Evolutionary conservation across 1,140 invertebrate species (phyloP).

Genomic region (Bradynema listronoti): DNA sequence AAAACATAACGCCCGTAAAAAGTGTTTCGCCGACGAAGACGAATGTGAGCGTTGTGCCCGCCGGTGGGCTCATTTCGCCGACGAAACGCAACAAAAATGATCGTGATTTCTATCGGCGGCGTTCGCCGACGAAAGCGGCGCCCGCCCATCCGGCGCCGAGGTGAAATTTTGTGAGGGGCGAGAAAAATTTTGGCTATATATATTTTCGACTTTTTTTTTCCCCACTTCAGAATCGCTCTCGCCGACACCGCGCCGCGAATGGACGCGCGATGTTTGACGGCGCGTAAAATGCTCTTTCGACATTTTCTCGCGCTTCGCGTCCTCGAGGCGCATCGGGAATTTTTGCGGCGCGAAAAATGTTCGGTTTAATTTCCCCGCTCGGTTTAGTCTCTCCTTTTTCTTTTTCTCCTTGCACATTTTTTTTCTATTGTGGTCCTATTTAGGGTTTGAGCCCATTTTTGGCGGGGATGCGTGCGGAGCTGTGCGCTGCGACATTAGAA

Average conservation of each 20-base stretch:
- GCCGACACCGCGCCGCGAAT: background rate
- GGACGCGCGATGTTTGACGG: slow-evolving; percentile 3
- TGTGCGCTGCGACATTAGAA: too few species aligned
- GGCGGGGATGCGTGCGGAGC: too few species aligned
- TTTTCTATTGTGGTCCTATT: background rate
- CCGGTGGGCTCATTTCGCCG: background rate
- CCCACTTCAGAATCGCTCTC: background rate
- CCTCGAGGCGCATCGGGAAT: background rate
- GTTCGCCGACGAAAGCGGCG: background rate
- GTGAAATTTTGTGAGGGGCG: background rate
- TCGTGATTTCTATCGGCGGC: background rate
- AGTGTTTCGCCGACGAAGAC: too few species aligned
- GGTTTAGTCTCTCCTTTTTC: too few species aligned
- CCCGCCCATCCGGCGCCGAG: background rate
- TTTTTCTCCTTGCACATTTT: background rate
- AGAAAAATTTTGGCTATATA: background rate
- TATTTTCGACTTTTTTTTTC: too few species aligned
- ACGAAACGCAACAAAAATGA: background rate
- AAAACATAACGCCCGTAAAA: too few species aligned
- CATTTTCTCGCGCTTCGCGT: background rate
- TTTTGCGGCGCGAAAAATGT: background rate
- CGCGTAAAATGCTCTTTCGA: slow-evolving; percentile 8
- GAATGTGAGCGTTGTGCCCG: too few species aligned
- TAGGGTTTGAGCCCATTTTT: too few species aligned
- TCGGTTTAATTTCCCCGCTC: background rate